Base-by-base conservation (phyloP, 2,113 vertebrate genomes). In the Perca fluviatilis region DNA sequence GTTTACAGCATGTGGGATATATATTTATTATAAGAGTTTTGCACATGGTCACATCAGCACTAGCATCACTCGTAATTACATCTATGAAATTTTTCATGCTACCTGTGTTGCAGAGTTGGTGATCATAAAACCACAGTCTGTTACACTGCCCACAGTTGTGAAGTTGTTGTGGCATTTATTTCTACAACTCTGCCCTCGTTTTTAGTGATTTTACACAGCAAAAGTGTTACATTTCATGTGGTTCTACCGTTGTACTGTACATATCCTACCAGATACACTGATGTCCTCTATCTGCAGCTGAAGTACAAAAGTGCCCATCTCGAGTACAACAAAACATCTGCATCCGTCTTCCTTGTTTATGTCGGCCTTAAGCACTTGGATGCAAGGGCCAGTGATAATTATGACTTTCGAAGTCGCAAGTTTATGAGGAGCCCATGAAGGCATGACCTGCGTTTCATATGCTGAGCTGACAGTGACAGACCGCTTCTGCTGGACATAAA, bases 391-490 rank as follows among this genome's bases (percentile, higher is more conserved):
- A 69, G 74, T 79, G 75, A 61, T 85, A 80, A 87, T 83, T 85
- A 77, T 76, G 62, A 65, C 82, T 82, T 23, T 19, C 18, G 21
- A 85, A 68, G 79, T 79, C 7, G 15, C 58, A 60, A 36, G 82
- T 89, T 87, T 87, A 87, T 8, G 85, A 87, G 19, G 71, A 77
- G 79, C 33, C 57, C 25, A 53, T 57, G 72, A 80, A 77, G 47
- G 36, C 15, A 16, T 1, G 21, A 84, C 81, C 84, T 76, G 81
- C 65, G 54, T 81, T 75, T 86, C 74, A 80, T 67, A 79, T 62
- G 60, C 36, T 43, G 33, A 69, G 77, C 68, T 71, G 77, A 84
- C 83, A 77, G 68, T 80, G 80, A 86, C 87, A 66, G 68, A 85
- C 62, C 51, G 77, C 77, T 74, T 63, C 75, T 76, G 72, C 57